A percentile compares a stretch with the other conserved stretches of the same genome.
Conservation (phyloP, 2,888 invertebrate genomes). For the Andrena hattorfiana region DNA sequence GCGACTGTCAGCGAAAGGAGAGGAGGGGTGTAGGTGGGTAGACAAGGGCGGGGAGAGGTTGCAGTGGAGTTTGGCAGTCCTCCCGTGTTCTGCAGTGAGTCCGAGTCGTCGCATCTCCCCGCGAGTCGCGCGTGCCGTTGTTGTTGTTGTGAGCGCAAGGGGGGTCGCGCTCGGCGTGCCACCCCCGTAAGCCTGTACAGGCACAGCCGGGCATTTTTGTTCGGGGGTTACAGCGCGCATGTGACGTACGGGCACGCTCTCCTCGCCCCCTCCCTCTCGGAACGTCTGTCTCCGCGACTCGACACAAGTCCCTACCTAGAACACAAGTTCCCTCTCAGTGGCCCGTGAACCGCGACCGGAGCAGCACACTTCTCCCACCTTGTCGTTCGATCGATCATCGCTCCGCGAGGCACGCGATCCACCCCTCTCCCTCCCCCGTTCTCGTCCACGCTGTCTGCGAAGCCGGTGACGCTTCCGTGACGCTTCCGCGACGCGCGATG, state of each 20-base stretch:
- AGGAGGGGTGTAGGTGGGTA: not conserved
- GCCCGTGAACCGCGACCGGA: constrained; percentile 77
- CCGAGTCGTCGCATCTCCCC: constrained; percentile 44
- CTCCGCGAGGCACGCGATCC: constrained; percentile 32
- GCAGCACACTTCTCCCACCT: constrained; percentile 45
- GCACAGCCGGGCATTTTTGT: constrained; percentile 54
- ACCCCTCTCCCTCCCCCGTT: not conserved
- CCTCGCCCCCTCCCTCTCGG: constrained; percentile 10
- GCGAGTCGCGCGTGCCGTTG: constrained; percentile 44
- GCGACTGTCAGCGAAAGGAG: constrained; percentile 32
- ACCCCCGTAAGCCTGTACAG: not conserved
- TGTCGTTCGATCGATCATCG: constrained; percentile 55
- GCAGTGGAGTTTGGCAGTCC: constrained; percentile 58
- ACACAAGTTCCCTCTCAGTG: constrained; percentile 71
- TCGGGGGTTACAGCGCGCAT: constrained; percentile 65
- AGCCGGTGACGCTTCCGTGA: constrained; percentile 37
- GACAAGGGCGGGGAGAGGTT: constrained; percentile 17
- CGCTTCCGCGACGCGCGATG: constrained; percentile 43
- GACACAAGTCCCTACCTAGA: constrained; percentile 60
- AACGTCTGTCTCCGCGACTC: constrained; percentile 13
- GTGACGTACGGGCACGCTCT: constrained; percentile 62
- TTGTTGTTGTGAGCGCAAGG: constrained; percentile 38
- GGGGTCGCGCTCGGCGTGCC: not conserved
- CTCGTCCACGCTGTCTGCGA: not conserved
- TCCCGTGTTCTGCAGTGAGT: constrained; percentile 65